A percentile compares a stretch with the other conserved stretches of the same genome.
Evolutionary conservation across 2,888 invertebrate species (phyloP).

Genomic region (Parnassius mnemosyne): DNA sequence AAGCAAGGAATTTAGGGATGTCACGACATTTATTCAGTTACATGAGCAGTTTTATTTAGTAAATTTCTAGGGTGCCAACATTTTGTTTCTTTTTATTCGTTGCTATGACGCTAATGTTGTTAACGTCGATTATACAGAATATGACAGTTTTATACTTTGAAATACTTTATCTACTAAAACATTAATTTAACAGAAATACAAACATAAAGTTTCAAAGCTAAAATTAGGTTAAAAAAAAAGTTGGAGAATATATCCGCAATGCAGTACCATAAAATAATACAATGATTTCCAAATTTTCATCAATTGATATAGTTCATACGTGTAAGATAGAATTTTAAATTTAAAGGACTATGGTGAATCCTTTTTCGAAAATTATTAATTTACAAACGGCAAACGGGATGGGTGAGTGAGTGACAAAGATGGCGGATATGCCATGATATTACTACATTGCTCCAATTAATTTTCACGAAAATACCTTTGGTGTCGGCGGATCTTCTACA

Average conservation of each 20-base stretch:
- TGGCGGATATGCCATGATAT: conserved; percentile 73
- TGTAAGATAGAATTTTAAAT: background rate
- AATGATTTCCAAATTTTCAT: background rate
- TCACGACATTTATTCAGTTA: conserved; percentile 12
- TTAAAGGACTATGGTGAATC: conserved; percentile 3
- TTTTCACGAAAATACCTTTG: conserved; percentile 62
- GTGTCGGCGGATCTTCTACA: conserved; percentile 85
- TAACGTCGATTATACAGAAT: background rate
- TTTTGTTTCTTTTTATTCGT: conserved; percentile 5
- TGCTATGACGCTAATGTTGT: conserved; percentile 3
- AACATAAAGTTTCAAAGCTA: conserved; percentile 24
- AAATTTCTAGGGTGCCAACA: conserved; percentile 5
- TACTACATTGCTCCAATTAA: conserved; percentile 62
- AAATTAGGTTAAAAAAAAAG: conserved; percentile 34
- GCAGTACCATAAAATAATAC: conserved; percentile 27
- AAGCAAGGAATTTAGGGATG: conserved; percentile 21
- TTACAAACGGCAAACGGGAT: conserved; percentile 41
- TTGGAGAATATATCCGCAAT: conserved; percentile 32
- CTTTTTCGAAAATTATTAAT: conserved; percentile 44
- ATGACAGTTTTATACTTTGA: background rate
- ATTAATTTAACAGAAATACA: conserved; percentile 3
- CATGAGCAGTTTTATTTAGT: background rate
- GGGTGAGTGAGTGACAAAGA: conserved; percentile 61
- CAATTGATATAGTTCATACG: background rate
- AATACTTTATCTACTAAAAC: background rate